Evolutionary conservation across 2,888 invertebrate species (phyloP), one percentile per base, ranked within the genome.

Genomic region (Archaeoteleia sp.): DNA sequence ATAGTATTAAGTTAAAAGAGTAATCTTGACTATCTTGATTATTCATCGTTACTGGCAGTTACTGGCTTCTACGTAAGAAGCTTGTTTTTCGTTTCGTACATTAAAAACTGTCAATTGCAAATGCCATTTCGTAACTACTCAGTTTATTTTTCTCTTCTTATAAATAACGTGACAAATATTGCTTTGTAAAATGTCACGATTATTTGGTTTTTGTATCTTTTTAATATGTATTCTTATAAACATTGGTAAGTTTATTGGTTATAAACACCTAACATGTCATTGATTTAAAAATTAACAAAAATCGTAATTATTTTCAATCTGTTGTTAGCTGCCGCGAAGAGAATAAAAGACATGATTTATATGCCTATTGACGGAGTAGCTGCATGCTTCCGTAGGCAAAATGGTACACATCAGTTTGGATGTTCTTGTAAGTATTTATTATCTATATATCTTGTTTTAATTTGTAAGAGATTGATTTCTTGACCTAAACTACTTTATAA

Each of bases 341-440:
- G 94, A 75, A 89, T 91, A n/a, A 91, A 91, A 81, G 91, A 93
- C 78, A 92, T 91, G 86, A 95, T 96, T 88, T 96, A 95, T 79
- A 89, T 91, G 74, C 86, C 89, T 7, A 90, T 96, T 49, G 87
- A 89, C 74, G 93, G 92, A 39, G 89, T 90, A 37, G 88, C 90
- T 55, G 91, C 92, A 46, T 98, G 98, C 87, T 96, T 96, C 82
- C 89, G 96, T 70, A 89, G 96, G 67, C 87, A 98, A 68, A 98
- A 98, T 89, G 96, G 93, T 58, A 98, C 98, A 7, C 95, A 97
- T 87, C 95, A 97, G 87, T 92, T 93, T 74, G 98, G 98, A 65
- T 98, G 98, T 86, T 91, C 95, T 46, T 96, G 97, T 97, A 89
- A 90, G 93, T 89, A 65, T 32, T 45, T 13, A n/a, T n/a, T 42